Evolutionary conservation across 2,888 invertebrate genomes (phyloP).

Genomic region (Apamea crenata): DNA sequence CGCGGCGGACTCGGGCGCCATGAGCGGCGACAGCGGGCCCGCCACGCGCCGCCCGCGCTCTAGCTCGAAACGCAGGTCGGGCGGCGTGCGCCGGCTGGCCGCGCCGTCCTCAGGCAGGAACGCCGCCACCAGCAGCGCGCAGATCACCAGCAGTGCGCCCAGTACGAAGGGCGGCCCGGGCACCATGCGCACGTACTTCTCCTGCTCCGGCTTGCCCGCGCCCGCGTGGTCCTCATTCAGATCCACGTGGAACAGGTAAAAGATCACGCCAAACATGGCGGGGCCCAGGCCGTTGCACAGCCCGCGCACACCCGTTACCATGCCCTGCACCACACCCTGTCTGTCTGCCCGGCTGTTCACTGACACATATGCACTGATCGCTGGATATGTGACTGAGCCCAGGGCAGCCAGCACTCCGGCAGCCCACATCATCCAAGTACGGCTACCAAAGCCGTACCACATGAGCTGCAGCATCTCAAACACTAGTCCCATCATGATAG

Average conservation of each 20-base stretch:
- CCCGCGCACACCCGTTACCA: conserved; percentile 99
- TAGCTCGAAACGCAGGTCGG: conserved; percentile 95
- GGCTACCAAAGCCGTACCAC: conserved; percentile 99
- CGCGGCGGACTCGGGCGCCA: conserved; percentile 94
- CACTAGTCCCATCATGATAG: conserved; percentile 98
- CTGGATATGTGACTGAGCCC: conserved; percentile 99
- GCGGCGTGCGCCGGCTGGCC: conserved; percentile 87
- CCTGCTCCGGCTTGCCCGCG: conserved; percentile 85
- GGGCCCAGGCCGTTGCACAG: conserved; percentile 99
- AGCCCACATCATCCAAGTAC: conserved; percentile 99
- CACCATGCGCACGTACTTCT: conserved; percentile 92
- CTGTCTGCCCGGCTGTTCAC: conserved; percentile 99
- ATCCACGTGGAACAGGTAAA: conserved; percentile 99
- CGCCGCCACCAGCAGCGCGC: conserved; percentile 97
- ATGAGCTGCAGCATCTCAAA: conserved; percentile 99
- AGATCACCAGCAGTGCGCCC: conserved; percentile 98
- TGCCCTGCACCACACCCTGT: conserved; percentile 98
- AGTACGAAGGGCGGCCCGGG: conserved; percentile 99
- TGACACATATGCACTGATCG: conserved; percentile 99
- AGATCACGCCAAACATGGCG: conserved; percentile 99
- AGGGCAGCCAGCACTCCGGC: conserved; percentile 99
- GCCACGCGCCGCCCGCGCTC: conserved; percentile 94
- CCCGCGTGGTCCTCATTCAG: conserved; percentile 93
- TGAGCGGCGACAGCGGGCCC: conserved; percentile 94
- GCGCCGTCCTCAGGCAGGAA: conserved; percentile 94